Conservation (phyloP, 2,888 invertebrate species). For the Cerceris rybyensis region DNA sequence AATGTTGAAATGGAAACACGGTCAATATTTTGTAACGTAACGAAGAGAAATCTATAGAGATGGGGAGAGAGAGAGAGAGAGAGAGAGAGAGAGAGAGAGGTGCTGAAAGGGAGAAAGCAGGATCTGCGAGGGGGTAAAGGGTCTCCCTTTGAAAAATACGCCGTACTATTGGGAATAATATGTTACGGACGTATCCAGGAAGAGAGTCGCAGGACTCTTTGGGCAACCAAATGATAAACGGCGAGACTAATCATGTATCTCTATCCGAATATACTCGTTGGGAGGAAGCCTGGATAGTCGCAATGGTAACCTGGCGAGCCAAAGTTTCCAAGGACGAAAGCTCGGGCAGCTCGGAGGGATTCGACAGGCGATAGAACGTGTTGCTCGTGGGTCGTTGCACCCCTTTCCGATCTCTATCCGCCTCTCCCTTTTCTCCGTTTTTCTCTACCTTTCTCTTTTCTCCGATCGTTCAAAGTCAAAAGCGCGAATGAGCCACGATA, state of each 20-base stretch:
- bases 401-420: too few species aligned
- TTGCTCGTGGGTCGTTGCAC: too few species aligned
- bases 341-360: too few species aligned
- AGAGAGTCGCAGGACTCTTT: neutral
- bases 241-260: neutral
- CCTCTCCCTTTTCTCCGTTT: too few species aligned
- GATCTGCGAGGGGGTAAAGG: neutral
- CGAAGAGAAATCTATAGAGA: neutral
- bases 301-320: too few species aligned
- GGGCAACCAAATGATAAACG: neutral
- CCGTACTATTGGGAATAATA: neutral
- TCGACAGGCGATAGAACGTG: too few species aligned
- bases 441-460: too few species aligned
- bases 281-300: too few species aligned
- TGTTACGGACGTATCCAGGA: conserved; percentile 20
- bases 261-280: neutral
- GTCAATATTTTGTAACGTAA: conserved; percentile 14
- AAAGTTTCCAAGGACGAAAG: too few species aligned
- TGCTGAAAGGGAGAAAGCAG: too few species aligned
- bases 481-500: too few species aligned
- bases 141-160: neutral
- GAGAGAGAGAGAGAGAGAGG: neutral
- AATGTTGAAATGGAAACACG: neutral
- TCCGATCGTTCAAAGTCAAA: too few species aligned
- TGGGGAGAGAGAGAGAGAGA: neutral